phyloP scores from a whole-genome alignment of 2,113 vertebrate genomes.

The Danionella cerebrum region DNA sequence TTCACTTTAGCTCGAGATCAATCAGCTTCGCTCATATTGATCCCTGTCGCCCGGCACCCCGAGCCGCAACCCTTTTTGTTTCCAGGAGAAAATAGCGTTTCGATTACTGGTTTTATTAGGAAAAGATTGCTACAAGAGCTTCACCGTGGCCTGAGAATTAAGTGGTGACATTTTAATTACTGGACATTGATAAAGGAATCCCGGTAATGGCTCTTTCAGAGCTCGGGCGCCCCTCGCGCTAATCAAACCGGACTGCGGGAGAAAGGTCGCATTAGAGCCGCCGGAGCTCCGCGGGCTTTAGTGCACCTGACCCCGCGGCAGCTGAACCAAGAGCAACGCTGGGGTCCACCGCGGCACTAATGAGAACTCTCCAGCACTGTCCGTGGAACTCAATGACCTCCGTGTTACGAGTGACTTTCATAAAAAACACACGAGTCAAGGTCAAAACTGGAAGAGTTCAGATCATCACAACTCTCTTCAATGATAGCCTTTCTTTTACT shows the following conservation, averaged over 20 bases:
- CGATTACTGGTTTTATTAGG: slow-evolving; percentile 83
- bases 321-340: slow-evolving; percentile 49
- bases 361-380: too few species aligned
- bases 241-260: slow-evolving; percentile 57
- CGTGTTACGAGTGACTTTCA: too few species aligned
- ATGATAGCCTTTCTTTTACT: too few species aligned
- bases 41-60: slow-evolving; percentile 57
- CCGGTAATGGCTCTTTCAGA: slow-evolving; percentile 57
- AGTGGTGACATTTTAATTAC: slow-evolving; percentile 95
- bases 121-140: slow-evolving; percentile 74
- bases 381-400: too few species aligned
- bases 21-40: slow-evolving; percentile 79
- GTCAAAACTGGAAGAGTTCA: too few species aligned
- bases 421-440: too few species aligned
- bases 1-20: slow-evolving; percentile 86
- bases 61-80: slow-evolving; percentile 58
- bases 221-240: slow-evolving; percentile 51
- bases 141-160: slow-evolving; percentile 76
- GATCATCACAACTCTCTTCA: too few species aligned
- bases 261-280: slow-evolving; percentile 50
- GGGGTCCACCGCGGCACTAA: slow-evolving; percentile 34
- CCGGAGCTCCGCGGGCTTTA: too few species aligned
- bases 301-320: slow-evolving; percentile 31
- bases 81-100: slow-evolving; percentile 73
- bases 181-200: slow-evolving; percentile 83